These are phyloP conservation scores for Kobus ellipsiprymnus DNA, from an alignment of 2,113 vertebrate species.

Conservation along the genomic window DNA sequence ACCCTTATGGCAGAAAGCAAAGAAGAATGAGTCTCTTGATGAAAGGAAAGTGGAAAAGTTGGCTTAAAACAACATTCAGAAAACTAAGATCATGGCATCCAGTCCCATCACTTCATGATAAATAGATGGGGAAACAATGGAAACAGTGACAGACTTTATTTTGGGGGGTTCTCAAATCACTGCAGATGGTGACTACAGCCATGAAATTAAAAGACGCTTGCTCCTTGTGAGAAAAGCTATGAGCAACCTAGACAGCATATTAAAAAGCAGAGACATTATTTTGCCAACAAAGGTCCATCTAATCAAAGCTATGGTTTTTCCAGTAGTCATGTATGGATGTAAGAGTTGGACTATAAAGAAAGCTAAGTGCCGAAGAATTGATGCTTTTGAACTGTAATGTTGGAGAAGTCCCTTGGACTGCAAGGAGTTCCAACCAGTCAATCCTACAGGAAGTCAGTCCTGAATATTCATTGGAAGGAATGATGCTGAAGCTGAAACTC, in stretches of 20 bases:
- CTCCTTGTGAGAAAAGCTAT: neutral
- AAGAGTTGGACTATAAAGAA: neutral
- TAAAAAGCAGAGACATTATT: neutral
- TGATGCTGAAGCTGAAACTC: neutral
- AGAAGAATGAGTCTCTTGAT: neutral
- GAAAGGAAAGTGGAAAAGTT: neutral
- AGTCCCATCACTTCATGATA: neutral
- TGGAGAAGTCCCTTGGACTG: neutral
- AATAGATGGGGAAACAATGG: neutral
- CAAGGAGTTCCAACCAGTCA: neutral
- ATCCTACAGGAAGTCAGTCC: neutral
- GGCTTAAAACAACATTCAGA: neutral
- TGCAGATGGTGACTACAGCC: neutral
- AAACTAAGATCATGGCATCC: neutral
- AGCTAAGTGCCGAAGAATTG: neutral
- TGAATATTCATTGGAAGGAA: neutral
- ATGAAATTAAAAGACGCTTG: neutral
- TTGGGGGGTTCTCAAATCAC: neutral
- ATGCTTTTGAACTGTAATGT: neutral
- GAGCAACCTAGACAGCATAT: neutral
- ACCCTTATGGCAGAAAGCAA: neutral
- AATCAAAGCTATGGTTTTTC: neutral
- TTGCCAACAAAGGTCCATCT: neutral
- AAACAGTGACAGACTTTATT: neutral
- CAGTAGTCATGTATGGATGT: neutral